These are phyloP conservation scores for Drosophila novamexicana DNA, from an alignment of 1,140 invertebrate species.

Conservation along the genomic window DNA sequence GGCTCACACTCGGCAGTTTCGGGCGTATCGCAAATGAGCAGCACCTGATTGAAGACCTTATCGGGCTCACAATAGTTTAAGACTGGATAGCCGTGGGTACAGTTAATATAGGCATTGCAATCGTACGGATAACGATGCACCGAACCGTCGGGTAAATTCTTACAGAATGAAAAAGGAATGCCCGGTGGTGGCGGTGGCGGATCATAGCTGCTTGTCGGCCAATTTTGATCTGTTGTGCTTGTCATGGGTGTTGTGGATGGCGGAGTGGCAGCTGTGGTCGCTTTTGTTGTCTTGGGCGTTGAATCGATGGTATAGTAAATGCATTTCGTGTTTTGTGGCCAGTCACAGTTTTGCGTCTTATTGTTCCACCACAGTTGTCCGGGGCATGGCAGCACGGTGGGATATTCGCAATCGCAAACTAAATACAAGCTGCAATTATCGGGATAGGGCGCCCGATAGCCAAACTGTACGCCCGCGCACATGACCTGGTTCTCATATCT, in stretches of 20 bases:
- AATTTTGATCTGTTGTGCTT: conserved; percentile 2
- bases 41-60: conserved; percentile 56
- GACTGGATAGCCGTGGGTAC: conserved; percentile 61
- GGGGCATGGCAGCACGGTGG: conserved; percentile 63
- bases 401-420: conserved; percentile 69
- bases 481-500: conserved; percentile 67
- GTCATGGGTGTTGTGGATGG: neutral
- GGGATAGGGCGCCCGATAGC: conserved; percentile 65
- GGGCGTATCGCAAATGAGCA: conserved; percentile 70
- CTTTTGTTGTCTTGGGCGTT: conserved; percentile 17
- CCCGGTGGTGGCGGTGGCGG: conserved; percentile 55
- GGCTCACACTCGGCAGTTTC: conserved; percentile 59
- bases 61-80: conserved; percentile 59
- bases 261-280: neutral
- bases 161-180: conserved; percentile 45
- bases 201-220: conserved; percentile 53
- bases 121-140: conserved; percentile 65
- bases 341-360: conserved; percentile 53
- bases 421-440: conserved; percentile 65
- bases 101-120: conserved; percentile 75
- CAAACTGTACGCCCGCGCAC: conserved; percentile 55
- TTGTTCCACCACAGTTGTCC: conserved; percentile 59
- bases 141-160: conserved; percentile 23
- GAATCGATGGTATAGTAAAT: conserved; percentile 42
- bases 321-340: conserved; percentile 53